Evolutionary conservation across 2,888 invertebrate genomes (phyloP), one percentile per base, ranked within the genome.

Genomic region (Eupeodes luniger): DNA sequence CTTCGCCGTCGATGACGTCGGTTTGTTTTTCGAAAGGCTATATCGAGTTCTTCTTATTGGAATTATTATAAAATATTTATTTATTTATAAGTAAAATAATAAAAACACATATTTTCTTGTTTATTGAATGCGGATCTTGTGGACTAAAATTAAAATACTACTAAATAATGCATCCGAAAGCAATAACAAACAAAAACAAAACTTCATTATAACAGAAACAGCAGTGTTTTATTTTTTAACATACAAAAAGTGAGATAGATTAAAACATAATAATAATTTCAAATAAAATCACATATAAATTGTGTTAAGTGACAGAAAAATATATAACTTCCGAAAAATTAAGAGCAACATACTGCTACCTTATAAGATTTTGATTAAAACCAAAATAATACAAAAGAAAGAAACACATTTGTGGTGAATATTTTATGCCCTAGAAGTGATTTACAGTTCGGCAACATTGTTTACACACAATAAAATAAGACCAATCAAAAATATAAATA

Each of bases 1-100:
- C 90, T 89, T 87, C 90, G 90, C 90, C 90, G 91, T 90, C 90
- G 91, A 91, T 91, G 91, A 91, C 90, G 91, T 91, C 90, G 90
- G 91, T 91, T 90, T 87, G 87, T 89, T 89, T 57, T 85, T 77
- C 57, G 44, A 74, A 55, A 69, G 64, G 78, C 16, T 62, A 75
- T 81, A 75, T 72, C 80, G 77, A 82, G 79, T 66, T 66, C 66
- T 89, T 89, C 82, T 83, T 47, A 80, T 74, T 83, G 81, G 74
- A 81, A 72, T 81, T 61, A 53, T 14, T 77, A 27, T 27, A 27
- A 27, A 64, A 69, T 85, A 75, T 84, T 79, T 77, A 81, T 64
- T 74, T 70, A 66, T 66, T 80, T 64, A 67, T 81, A 49, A 80
- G 47, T 76, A 61, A 55, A 27, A 53, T 55, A 74, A 62, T 16